phyloP scores from a whole-genome alignment of 2,888 invertebrate species.

The Tachina fera region DNA sequence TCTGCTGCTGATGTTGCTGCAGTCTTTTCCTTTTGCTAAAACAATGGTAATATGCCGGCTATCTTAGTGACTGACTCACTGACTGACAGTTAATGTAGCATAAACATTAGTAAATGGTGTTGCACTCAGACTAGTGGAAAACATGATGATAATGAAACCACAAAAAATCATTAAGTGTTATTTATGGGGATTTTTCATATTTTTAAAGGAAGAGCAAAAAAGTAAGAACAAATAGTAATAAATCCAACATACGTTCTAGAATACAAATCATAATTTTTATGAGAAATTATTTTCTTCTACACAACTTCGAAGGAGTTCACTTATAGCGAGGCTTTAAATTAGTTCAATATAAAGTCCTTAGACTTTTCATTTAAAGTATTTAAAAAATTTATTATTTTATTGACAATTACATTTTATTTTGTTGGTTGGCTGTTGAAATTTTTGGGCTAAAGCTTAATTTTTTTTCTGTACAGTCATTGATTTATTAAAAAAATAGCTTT shows the following conservation, averaged over 20 bases:
- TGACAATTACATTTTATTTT: neutral
- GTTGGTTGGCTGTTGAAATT: constrained; percentile 18
- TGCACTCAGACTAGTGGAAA: constrained; percentile 28
- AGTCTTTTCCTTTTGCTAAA: constrained; percentile 20
- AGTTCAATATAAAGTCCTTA: neutral
- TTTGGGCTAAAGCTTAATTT: neutral
- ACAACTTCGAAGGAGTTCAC: neutral
- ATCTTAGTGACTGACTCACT: constrained; percentile 55
- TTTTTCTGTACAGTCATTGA: constrained; percentile 54
- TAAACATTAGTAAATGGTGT: constrained; percentile 58
- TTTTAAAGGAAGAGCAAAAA: neutral
- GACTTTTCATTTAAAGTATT: neutral
- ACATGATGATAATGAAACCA: constrained; percentile 57
- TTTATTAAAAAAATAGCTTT: constrained; percentile 68
- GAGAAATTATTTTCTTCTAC: neutral
- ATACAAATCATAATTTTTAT: constrained; percentile 33
- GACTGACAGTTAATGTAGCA: constrained; percentile 70
- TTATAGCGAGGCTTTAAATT: neutral
- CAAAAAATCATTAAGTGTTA: constrained; percentile 65
- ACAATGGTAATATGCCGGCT: constrained; percentile 52
- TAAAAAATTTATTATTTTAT: neutral
- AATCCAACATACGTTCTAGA: neutral
- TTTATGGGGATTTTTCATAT: constrained; percentile 55
- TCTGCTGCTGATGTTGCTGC: constrained; percentile 45
- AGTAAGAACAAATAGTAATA: constrained; percentile 3